Base-by-base conservation (phyloP, 2,888 invertebrate species). In the Drosophila suboccidentalis region DNA sequence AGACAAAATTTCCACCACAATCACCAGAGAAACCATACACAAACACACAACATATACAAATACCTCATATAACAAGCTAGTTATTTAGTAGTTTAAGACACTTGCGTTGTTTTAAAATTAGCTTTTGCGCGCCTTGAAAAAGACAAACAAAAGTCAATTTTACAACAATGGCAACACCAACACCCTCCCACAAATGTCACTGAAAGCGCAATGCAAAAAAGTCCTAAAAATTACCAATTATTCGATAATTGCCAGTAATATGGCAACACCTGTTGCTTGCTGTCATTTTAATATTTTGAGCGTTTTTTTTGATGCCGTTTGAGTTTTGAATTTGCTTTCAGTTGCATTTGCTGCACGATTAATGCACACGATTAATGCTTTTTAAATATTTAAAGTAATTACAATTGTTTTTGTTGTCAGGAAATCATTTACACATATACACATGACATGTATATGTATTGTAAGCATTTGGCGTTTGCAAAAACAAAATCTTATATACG, bases 1-100 rank as follows among this genome's bases (percentile, higher is more conserved):
- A 90, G 69, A 88, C 89, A 84, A 92, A 92, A 92, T 92, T 91
- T 90, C 91, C 91, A 91, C 81, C 70, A 84, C 76, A 78, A 68
- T 74, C 19, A 17, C 38, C 39, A 39, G 15, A 17, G 17, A 41
- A 41, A 41, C 41, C 41, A 41, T 41, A 79, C 71, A 55, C 58
- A 58, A 1, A 22, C 19, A 63, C 69, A 58, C 51, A 67, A 65
- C 59, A 71, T 64, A 71, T 38, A 47, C 58, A 59, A 59, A 59
- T 59, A 79, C 80, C 82, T 88, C 89, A 90, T 76, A 75, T 78
- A 82, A 65, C 72, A 71, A 43, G 46, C 46, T 75, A 89, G 88
- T 83, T 90, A 83, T 86, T 82, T 89, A 87, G 89, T 86, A 76
- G 57, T 84, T 80, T 87, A 89, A 87, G 87, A 41, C 49, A 57